phyloP scores from a whole-genome alignment of 2,888 invertebrate genomes.

The Drepana falcataria region DNA sequence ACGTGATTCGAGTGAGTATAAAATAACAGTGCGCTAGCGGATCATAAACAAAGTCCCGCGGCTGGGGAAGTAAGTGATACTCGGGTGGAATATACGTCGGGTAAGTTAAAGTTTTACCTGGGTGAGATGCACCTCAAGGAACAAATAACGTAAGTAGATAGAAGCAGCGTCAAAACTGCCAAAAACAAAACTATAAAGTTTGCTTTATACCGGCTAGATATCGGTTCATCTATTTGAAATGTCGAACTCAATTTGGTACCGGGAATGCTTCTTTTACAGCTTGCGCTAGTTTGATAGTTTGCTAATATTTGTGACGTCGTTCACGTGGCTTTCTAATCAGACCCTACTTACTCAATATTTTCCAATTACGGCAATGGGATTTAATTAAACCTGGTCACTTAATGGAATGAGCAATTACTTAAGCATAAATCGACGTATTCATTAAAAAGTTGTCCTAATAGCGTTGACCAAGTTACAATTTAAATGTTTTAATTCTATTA shows the following conservation, averaged over 20 bases:
- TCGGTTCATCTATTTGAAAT: conserved; percentile 73
- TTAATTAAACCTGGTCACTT: conserved; percentile 42
- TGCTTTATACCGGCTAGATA: conserved; percentile 71
- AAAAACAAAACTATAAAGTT: conserved; percentile 80
- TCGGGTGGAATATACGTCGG: conserved; percentile 60
- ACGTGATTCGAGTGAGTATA: background rate
- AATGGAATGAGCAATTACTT: conserved; percentile 45
- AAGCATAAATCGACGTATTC: conserved; percentile 41
- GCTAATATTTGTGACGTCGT: background rate
- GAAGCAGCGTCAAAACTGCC: conserved; percentile 76
- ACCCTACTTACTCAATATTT: conserved; percentile 22
- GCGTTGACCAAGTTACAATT: conserved; percentile 39
- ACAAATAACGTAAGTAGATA: conserved; percentile 70
- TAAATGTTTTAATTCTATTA: conserved; percentile 39
- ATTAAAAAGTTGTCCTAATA: conserved; percentile 46
- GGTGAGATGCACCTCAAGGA: conserved; percentile 66
- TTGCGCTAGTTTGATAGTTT: conserved; percentile 23
- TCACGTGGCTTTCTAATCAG: conserved; percentile 30
- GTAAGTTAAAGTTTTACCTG: conserved; percentile 69
- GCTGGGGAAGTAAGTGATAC: conserved; percentile 54
- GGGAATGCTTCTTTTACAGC: conserved; percentile 49
- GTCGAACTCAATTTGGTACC: conserved; percentile 70
- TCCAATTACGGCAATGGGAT: conserved; percentile 33
- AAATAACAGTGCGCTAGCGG: conserved; percentile 32
- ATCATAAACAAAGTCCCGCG: conserved; percentile 51